phyloP scores from a whole-genome alignment of 2,888 invertebrate genomes.

The Fragum fragum region DNA sequence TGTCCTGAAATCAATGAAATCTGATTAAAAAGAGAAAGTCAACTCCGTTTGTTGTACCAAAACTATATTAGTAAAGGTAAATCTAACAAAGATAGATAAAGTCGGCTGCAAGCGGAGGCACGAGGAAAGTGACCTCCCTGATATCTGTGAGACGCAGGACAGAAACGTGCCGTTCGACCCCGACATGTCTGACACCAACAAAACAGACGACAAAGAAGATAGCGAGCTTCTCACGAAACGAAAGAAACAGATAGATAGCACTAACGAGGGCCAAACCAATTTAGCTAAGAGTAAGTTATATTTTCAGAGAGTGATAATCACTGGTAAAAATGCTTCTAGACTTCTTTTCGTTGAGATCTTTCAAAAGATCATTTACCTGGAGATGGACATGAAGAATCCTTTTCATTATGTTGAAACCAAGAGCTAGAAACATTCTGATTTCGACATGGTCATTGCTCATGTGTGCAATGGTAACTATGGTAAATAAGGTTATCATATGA shows the following conservation, averaged over 20 bases:
- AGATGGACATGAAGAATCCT: too few species aligned
- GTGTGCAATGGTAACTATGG: too few species aligned
- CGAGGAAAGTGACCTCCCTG: conserved; percentile 77
- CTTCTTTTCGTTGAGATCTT: too few species aligned
- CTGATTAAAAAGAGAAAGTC: neutral
- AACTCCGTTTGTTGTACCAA: neutral
- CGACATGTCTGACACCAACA: conserved; percentile 14
- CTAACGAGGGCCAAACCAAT: conserved; percentile 46
- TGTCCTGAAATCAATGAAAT: conserved; percentile 26
- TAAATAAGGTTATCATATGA: too few species aligned
- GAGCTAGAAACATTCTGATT: too few species aligned
- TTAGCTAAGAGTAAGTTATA: conserved; percentile 38
- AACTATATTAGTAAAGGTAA: neutral
- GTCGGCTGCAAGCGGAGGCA: conserved; percentile 78
- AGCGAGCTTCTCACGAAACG: conserved; percentile 59
- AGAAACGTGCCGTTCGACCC: conserved; percentile 50
- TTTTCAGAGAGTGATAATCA: too few species aligned
- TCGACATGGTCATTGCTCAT: too few species aligned
- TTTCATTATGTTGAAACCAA: too few species aligned
- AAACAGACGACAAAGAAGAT: conserved; percentile 47
- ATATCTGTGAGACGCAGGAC: conserved; percentile 30
- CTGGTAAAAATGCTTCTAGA: too few species aligned
- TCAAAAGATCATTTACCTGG: too few species aligned
- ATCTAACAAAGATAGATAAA: conserved; percentile 78
- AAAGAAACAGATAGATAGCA: conserved; percentile 65